Percentiles rank a stretch among this genome's conserved stretches.
Evolutionary conservation across 2,113 vertebrate genomes (phyloP).

Genomic region (Anseranas semipalmata): DNA sequence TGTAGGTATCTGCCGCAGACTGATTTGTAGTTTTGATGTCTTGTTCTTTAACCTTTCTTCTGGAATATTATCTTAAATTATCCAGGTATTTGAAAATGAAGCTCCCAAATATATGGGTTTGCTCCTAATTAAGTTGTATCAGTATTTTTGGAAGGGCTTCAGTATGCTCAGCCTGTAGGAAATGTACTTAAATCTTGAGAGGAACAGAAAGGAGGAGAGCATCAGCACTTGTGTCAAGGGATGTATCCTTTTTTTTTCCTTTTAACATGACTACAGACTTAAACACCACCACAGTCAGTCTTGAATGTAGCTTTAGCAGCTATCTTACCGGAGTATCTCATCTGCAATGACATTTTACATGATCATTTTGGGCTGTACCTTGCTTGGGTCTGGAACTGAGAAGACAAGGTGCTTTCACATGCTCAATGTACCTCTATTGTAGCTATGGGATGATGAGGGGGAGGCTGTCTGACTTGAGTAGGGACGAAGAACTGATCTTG

Average conservation of each 20-base stretch:
- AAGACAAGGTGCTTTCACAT: neutral
- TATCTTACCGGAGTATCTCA: neutral
- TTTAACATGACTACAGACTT: neutral
- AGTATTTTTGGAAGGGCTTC: neutral
- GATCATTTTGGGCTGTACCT: neutral
- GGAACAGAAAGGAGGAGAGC: neutral
- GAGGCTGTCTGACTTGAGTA: neutral
- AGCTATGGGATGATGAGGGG: neutral
- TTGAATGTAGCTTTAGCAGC: neutral
- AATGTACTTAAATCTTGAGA: neutral
- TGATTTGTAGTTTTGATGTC: neutral
- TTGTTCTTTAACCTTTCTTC: neutral
- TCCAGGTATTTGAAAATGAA: neutral
- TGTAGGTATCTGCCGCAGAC: neutral
- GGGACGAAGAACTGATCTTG: neutral
- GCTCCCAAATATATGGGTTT: neutral
- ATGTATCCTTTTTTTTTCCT: neutral
- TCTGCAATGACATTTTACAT: neutral
- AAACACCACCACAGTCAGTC: neutral
- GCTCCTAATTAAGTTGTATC: neutral
- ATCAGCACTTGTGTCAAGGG: neutral
- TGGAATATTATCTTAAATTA: neutral
- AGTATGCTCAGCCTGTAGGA: neutral
- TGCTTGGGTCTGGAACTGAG: neutral
- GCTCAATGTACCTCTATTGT: neutral